Evolutionary conservation across 1,140 invertebrate genomes (phyloP).

Genomic region (Trichogramma pretiosum): DNA sequence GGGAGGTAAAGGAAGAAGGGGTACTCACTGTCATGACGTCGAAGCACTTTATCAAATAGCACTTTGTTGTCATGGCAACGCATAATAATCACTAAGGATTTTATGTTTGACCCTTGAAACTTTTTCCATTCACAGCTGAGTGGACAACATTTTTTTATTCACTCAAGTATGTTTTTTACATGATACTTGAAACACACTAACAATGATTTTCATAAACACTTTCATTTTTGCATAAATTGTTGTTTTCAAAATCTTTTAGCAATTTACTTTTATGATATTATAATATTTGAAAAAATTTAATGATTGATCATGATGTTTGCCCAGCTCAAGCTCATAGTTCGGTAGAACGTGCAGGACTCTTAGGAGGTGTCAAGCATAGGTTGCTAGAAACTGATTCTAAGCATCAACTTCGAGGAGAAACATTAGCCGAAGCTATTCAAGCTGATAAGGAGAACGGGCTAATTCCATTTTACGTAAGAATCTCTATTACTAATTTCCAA

Average conservation of each 20-base stretch:
- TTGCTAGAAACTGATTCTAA: constrained; percentile 71
- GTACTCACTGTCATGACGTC: constrained; percentile 12
- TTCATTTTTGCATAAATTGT: too few relatives aligned
- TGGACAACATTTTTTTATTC: too few relatives aligned
- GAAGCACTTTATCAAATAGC: constrained; percentile 39
- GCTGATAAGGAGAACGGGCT: constrained; percentile 73
- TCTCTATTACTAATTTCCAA: neutral
- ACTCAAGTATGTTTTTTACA: too few relatives aligned
- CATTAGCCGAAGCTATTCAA: constrained; percentile 70
- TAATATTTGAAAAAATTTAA: neutral
- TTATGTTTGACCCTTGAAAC: neutral
- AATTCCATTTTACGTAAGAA: constrained; percentile 78
- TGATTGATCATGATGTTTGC: constrained; percentile 31
- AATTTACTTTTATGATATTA: too few relatives aligned
- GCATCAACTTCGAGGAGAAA: constrained; percentile 70
- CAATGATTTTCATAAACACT: too few relatives aligned
- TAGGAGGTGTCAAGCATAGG: constrained; percentile 80
- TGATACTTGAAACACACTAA: too few relatives aligned
- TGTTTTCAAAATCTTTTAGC: too few relatives aligned
- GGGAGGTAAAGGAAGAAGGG: constrained; percentile 21
- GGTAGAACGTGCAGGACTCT: constrained; percentile 82
- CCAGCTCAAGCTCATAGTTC: constrained; percentile 87
- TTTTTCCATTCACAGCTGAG: neutral
- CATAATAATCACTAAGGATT: constrained; percentile 39
- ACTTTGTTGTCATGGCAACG: constrained; percentile 44